phyloP scores from a whole-genome alignment of 2,888 invertebrate genomes.

The Yponomeuta sedellus region DNA sequence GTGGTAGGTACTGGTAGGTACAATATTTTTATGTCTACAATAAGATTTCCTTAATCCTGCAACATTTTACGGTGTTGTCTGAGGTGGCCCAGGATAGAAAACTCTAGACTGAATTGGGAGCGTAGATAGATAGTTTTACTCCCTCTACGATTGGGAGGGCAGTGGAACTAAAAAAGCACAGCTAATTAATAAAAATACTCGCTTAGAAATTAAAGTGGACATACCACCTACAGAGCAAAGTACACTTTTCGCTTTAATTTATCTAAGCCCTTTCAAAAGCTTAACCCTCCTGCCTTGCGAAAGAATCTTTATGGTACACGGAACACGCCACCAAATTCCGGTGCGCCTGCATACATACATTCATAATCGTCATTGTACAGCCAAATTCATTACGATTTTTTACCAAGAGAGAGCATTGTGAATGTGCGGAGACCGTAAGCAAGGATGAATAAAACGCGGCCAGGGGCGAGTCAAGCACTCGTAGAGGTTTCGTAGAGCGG shows the following conservation, averaged over 20 bases:
- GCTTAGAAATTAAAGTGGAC: neutral
- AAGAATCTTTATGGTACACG: constrained; percentile 4
- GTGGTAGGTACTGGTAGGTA: no score
- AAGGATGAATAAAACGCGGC: constrained; percentile 1
- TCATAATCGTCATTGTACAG: constrained; percentile 11
- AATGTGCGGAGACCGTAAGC: constrained; percentile 13
- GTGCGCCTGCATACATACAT: constrained; percentile 9
- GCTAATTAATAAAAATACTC: no score
- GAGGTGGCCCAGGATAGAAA: no score
- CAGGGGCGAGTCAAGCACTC: no score
- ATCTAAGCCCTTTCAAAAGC: neutral
- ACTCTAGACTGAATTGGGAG: no score
- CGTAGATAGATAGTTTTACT: no score
- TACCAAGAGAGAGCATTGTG: constrained; percentile 7
- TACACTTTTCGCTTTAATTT: neutral
- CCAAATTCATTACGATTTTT: constrained; percentile 9
- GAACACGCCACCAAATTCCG: constrained; percentile 9
- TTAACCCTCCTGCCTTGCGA: neutral
- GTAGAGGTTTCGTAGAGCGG: no score
- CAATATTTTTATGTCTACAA: no score
- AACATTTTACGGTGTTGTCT: no score
- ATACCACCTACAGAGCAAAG: neutral
- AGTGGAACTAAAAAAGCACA: no score
- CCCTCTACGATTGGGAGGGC: no score
- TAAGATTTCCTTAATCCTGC: no score